phyloP scores from a whole-genome alignment of 2,797 vertebrate species.

The Phoebastria nigripes region DNA sequence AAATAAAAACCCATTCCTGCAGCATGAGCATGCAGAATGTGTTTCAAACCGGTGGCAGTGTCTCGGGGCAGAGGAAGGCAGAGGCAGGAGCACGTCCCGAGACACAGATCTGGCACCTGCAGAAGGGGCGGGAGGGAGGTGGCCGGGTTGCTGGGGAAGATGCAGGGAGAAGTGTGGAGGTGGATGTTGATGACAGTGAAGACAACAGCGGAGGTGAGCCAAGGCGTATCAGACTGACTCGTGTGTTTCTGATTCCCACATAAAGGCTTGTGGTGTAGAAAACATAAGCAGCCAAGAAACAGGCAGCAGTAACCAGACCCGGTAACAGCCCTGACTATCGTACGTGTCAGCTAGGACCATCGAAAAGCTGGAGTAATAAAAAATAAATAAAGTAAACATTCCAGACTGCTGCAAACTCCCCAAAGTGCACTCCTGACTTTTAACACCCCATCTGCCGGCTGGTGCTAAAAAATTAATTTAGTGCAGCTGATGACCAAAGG shows the following conservation, averaged over 20 bases:
- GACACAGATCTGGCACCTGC: not conserved
- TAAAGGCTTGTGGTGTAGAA: not conserved
- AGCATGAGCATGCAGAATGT: not conserved
- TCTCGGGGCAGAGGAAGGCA: not conserved
- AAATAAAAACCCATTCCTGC: not conserved
- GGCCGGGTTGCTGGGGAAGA: not conserved
- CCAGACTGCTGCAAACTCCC: not conserved
- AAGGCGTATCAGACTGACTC: not conserved
- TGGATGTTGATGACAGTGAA: not conserved
- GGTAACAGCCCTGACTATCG: fast-evolving
- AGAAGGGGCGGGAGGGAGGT: not conserved
- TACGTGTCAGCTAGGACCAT: not conserved
- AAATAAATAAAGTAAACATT: not conserved
- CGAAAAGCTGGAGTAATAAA: not conserved
- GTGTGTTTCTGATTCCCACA: not conserved
- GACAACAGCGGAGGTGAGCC: not conserved
- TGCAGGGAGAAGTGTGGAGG: not conserved
- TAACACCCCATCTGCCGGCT: not conserved
- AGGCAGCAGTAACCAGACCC: not conserved
- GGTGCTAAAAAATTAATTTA: not conserved
- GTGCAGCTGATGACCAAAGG: not conserved
- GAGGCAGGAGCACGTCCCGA: not conserved
- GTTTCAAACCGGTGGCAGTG: not conserved
- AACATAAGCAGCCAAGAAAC: not conserved
- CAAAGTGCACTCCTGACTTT: not conserved